Base-by-base conservation (phyloP, 2,888 invertebrate genomes). In the Gastracanthus pulcherrimus region DNA sequence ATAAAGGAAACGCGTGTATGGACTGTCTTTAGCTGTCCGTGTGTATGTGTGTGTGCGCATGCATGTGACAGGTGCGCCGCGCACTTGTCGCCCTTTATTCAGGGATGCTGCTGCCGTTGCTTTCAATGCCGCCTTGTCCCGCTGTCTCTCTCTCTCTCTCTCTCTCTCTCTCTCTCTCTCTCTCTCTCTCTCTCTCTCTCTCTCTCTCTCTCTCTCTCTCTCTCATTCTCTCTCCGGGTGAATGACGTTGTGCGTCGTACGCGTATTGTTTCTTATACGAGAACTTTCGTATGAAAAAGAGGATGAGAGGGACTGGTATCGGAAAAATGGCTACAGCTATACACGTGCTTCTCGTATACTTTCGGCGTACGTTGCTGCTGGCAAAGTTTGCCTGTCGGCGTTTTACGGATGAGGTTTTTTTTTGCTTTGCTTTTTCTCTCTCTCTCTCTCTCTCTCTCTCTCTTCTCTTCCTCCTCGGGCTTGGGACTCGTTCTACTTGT, bases 31-130 rank as follows among this genome's bases (percentile, higher is more conserved):
- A 45, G 45, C 3, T 45, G 45, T 45, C 3, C n/a, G 45, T 45
- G 16, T 13, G 16, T 45, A 16, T 3, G 45, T 16, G n/a, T 45
- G 45, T 45, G 9, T 5, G 60, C 31, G 36, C 34, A 5, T 19
- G 45, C 45, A 19, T 9, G 26, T 41, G 72, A 72, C 62, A 62
- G 72, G 60, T 62, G 62, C 60, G 41, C 34, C 34, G 11, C 51
- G 23, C 23, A 66, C 51, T 76, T 26, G 66, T 48, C 38, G 62
- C 31, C 34, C 64, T 51, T 45, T 75, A 62, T 64, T 48, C 45
- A 5, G 36, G 38, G 55, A 55, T 51, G 51, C 48, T n/a, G n/a
- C n/a, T n/a, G n/a, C n/a, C 11, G 29, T 5, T 19, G 62, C 74
- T 74, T 74, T 74, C 62, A 62, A 26, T 38, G 41, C 23, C 19